Conservation (phyloP, 2,113 vertebrate species). For the Perognathus longimembris region DNA sequence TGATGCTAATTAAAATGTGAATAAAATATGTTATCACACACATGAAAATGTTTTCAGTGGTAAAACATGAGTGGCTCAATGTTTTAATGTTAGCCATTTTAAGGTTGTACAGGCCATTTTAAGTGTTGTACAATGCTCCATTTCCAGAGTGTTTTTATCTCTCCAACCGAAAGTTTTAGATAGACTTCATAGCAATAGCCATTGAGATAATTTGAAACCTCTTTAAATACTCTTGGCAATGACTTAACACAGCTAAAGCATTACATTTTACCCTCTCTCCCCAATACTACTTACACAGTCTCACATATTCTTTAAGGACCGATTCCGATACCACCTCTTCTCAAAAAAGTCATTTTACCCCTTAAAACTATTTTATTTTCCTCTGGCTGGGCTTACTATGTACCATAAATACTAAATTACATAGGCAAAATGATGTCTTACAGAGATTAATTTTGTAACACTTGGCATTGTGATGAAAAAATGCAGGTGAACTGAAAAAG, state of each 20-base stretch:
- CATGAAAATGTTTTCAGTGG: not conserved
- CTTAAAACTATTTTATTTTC: not conserved
- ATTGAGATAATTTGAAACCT: not conserved
- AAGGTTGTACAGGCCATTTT: too few relatives aligned
- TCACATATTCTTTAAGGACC: not conserved
- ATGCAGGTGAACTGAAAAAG: not conserved
- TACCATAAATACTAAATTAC: not conserved
- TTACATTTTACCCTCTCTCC: not conserved
- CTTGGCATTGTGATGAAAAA: not conserved
- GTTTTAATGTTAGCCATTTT: not conserved
- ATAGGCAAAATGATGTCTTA: not conserved
- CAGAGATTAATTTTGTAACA: not conserved
- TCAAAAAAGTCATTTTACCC: not conserved
- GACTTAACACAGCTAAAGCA: not conserved
- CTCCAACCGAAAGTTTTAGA: not conserved
- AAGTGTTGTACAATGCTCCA: not conserved
- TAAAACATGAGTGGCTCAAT: not conserved
- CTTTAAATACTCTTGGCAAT: not conserved
- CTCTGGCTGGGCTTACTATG: not conserved
- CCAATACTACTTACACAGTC: not conserved
- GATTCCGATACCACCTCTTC: not conserved
- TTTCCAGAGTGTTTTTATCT: slow-evolving; percentile 8
- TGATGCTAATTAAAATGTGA: too few relatives aligned
- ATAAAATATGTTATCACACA: too few relatives aligned
- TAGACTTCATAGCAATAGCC: not conserved